These are phyloP conservation scores for Caenorhabditis japonica DNA, from an alignment of 2,888 invertebrate species.

Conservation along the genomic window DNA sequence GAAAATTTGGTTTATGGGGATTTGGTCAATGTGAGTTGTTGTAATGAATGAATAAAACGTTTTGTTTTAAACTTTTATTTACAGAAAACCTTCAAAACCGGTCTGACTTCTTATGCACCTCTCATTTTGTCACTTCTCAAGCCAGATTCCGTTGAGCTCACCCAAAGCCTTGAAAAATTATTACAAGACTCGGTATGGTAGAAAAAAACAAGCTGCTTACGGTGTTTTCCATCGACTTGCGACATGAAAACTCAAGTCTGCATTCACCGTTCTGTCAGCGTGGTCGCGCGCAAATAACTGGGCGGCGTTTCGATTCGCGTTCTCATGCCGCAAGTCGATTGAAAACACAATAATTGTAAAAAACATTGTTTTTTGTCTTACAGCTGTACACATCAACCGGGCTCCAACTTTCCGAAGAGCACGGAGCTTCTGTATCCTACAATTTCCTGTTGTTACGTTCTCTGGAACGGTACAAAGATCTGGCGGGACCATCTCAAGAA, in stretches of 20 bases:
- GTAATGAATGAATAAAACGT: no score
- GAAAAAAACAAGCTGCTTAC: background rate
- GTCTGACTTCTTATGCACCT: constrained; percentile 1
- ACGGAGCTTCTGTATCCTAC: constrained; percentile 16
- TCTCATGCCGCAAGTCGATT: no score
- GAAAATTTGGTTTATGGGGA: constrained; percentile 18
- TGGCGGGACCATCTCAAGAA: constrained; percentile 42
- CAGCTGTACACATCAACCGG: constrained; percentile 27
- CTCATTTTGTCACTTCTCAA: constrained; percentile 10
- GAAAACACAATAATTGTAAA: no score
- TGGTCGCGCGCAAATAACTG: no score
- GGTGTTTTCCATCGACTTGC: no score
- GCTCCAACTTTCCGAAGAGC: constrained; percentile 9
- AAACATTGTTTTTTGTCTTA: background rate
- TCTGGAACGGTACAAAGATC: constrained; percentile 16
- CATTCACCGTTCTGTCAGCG: no score
- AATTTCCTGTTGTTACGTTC: constrained; percentile 35
- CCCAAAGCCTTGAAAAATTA: constrained; percentile 8
- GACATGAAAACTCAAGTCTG: no score
- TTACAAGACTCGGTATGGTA: constrained; percentile 19
- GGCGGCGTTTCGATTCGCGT: no score
- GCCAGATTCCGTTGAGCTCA: constrained; percentile 2
- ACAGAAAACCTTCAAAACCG: constrained; percentile 7
- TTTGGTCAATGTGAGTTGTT: constrained; percentile 15
- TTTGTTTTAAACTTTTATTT: no score